These are phyloP conservation scores for Eulemur rubriventer DNA, from an alignment of 2,797 vertebrate genomes.

Conservation along the genomic window DNA sequence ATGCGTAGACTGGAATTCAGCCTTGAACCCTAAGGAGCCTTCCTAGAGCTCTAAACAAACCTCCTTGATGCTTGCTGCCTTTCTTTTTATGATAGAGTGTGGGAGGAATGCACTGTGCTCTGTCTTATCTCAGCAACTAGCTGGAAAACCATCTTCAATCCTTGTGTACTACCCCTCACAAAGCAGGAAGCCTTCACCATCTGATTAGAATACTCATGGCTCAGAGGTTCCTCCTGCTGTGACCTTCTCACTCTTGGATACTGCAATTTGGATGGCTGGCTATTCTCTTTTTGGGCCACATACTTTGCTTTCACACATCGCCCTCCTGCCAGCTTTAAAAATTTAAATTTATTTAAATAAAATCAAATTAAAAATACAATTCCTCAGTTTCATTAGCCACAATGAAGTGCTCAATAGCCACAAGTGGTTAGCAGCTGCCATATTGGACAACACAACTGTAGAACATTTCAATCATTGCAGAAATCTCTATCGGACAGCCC, in stretches of 20 bases:
- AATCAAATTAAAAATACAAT: background rate
- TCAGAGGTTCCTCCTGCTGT: background rate
- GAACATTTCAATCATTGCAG: background rate
- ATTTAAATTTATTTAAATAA: constrained; percentile 37
- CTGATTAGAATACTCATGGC: background rate
- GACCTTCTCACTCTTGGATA: background rate
- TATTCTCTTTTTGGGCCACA: background rate
- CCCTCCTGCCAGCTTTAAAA: background rate
- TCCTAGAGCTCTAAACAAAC: background rate
- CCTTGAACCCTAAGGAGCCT: background rate
- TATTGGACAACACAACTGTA: background rate
- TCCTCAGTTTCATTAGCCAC: background rate
- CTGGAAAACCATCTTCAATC: background rate
- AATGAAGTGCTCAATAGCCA: background rate
- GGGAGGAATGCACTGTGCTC: background rate
- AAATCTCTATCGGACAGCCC: background rate
- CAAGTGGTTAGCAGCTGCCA: background rate
- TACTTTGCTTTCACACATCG: background rate
- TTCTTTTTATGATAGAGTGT: background rate
- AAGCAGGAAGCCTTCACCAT: background rate
- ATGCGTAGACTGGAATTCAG: background rate
- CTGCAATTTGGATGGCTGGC: background rate
- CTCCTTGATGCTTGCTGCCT: background rate
- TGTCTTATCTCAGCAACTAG: background rate
- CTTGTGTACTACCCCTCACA: background rate